phyloP scores from a whole-genome alignment of 2,113 vertebrate genomes.

The Prolemur simus region DNA sequence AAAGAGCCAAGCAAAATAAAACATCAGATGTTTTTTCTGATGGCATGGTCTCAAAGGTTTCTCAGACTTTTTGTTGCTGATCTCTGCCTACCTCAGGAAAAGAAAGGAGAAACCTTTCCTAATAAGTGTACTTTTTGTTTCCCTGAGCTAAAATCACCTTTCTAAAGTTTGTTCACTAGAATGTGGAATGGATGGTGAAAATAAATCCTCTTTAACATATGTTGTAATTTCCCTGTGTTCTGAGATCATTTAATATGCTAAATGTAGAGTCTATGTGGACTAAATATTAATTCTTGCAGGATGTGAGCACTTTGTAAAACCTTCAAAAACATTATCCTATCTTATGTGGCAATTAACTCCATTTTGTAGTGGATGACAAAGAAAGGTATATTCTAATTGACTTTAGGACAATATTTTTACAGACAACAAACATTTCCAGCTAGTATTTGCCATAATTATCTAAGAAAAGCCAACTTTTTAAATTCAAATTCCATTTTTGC shows the following conservation, averaged over 20 bases:
- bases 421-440: not conserved
- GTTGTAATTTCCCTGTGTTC: not conserved
- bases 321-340: not conserved
- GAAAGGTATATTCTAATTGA: not conserved
- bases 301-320: not conserved
- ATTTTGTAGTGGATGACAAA: not conserved
- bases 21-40: not conserved
- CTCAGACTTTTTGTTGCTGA: not conserved
- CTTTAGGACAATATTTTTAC: not conserved
- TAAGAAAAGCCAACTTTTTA: not conserved
- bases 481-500: not conserved
- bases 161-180: not conserved
- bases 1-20: not conserved
- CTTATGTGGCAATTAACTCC: not conserved
- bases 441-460: not conserved
- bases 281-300: not conserved
- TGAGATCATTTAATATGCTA: not conserved
- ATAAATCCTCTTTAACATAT: not conserved
- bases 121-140: not conserved
- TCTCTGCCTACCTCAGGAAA: not conserved
- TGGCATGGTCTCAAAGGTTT: not conserved
- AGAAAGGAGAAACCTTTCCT: not conserved
- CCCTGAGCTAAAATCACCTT: not conserved
- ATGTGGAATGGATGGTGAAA: not conserved
- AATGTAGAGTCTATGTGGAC: not conserved